Conservation (phyloP, 2,888 invertebrate genomes). For the Archips xylosteana region DNA sequence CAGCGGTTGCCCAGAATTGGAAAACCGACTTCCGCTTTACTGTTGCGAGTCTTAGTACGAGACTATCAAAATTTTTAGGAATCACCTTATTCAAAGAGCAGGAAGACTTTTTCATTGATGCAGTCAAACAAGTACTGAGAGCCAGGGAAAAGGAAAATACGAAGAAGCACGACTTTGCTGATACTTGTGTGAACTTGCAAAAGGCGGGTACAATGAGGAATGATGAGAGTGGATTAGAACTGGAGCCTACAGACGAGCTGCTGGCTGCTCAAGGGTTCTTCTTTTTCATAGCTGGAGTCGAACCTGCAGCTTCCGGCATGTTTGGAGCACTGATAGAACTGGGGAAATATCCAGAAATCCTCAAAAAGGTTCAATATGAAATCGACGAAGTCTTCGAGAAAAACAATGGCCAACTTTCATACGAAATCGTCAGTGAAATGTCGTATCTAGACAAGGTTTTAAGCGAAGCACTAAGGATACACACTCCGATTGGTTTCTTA, state of each 20-base stretch:
- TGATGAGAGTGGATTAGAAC: slow-evolving; percentile 53
- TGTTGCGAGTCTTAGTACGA: too few species aligned
- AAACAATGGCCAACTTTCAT: slow-evolving; percentile 54
- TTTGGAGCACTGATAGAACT: slow-evolving; percentile 61
- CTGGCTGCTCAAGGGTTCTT: slow-evolving; percentile 69
- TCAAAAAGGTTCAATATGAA: slow-evolving; percentile 62
- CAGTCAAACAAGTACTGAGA: slow-evolving; percentile 62
- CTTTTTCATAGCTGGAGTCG: slow-evolving; percentile 71
- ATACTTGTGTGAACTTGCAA: slow-evolving; percentile 64
- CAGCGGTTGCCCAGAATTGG: too few species aligned
- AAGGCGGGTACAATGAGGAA: slow-evolving; percentile 60
- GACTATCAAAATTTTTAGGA: too few species aligned
- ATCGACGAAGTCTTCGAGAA: slow-evolving; percentile 58
- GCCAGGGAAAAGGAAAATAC: slow-evolving; percentile 56
- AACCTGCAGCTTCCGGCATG: slow-evolving; percentile 65
- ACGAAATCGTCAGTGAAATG: slow-evolving; percentile 59
- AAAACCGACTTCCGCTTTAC: too few species aligned
- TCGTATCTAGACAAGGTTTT: slow-evolving; percentile 65
- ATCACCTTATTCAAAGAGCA: slow-evolving; percentile 32
- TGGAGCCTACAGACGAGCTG: slow-evolving; percentile 65
- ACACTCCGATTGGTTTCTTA: slow-evolving; percentile 59
- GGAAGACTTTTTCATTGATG: slow-evolving; percentile 62
- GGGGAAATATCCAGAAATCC: slow-evolving; percentile 62
- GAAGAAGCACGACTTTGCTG: slow-evolving; percentile 50
- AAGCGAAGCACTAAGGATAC: slow-evolving; percentile 60